Evolutionary conservation across 64 coral and sea anemone species (phyloP).

Genomic region (Stichodactyla mertensii): DNA sequence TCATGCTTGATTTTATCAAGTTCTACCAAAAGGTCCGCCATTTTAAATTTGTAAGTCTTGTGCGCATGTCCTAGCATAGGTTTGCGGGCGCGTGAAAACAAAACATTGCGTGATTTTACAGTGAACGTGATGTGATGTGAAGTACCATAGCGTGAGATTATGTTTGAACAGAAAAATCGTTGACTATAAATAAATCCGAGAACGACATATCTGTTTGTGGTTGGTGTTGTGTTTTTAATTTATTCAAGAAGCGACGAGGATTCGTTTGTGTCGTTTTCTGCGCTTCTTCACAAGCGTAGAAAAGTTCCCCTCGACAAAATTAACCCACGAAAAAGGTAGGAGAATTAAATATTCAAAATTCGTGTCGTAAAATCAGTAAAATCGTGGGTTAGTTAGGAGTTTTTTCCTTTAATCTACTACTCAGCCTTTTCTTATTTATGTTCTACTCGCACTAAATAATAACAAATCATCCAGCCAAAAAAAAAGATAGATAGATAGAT

Average conservation of each 20-base stretch:
- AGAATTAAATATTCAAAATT: neutral
- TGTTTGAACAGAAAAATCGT: neutral
- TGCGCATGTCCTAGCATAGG: neutral
- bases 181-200: neutral
- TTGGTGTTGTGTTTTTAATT: neutral
- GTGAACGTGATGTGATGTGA: neutral
- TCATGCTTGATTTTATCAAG: too few relatives aligned
- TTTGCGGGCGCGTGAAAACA: neutral
- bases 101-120: constrained; percentile 7
- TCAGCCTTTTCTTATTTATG: too few relatives aligned
- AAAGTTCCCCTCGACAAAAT: neutral
- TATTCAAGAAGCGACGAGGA: neutral
- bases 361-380: too few relatives aligned
- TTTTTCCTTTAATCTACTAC: too few relatives aligned
- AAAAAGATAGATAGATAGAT: too few relatives aligned
- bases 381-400: too few relatives aligned
- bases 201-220: neutral
- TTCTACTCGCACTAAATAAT: too few relatives aligned
- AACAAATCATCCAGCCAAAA: too few relatives aligned
- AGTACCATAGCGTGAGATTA: neutral
- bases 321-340: neutral
- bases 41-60: neutral
- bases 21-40: neutral
- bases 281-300: neutral
- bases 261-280: neutral